Evolutionary conservation across 2,888 invertebrate genomes (phyloP).

Genomic region (Nomada ferruginata): DNA sequence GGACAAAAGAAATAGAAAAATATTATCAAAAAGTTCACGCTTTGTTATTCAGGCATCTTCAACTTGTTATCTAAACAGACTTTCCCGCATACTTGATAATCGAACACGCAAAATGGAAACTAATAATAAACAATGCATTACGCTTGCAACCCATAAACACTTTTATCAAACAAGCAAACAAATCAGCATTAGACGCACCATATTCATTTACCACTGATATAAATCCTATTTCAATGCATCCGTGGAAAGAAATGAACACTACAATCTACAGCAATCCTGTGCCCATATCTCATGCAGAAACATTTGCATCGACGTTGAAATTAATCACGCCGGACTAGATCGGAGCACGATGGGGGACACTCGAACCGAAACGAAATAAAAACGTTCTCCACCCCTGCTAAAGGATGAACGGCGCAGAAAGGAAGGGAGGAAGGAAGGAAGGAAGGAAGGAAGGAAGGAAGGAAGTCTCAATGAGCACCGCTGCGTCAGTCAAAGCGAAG

Average conservation of each 20-base stretch:
- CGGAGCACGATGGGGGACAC: background rate
- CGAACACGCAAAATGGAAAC: no score
- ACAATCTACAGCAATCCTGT: background rate
- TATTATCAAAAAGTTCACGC: no score
- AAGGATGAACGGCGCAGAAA: background rate
- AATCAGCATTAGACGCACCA: no score
- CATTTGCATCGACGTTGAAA: background rate
- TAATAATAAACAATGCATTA: no score
- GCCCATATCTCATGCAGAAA: background rate
- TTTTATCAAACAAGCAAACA: no score
- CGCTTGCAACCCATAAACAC: no score
- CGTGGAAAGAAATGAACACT: background rate
- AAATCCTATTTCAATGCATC: background rate
- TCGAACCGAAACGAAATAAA: constrained; percentile 10
- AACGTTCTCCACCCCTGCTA: background rate
- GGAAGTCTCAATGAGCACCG: constrained; percentile 21
- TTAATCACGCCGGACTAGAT: background rate
- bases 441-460: constrained; percentile 4
- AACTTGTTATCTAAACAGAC: no score
- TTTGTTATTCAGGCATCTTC: no score
- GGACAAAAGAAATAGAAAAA: no score
- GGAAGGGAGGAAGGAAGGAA: background rate
- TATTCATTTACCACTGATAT: no score
- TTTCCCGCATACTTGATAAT: no score
- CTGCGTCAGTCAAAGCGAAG: constrained; percentile 45